Evolutionary conservation across 1,140 invertebrate species (phyloP), one percentile per base, ranked within the genome.

Genomic region (Aphelenchoides fujianensis): DNA sequence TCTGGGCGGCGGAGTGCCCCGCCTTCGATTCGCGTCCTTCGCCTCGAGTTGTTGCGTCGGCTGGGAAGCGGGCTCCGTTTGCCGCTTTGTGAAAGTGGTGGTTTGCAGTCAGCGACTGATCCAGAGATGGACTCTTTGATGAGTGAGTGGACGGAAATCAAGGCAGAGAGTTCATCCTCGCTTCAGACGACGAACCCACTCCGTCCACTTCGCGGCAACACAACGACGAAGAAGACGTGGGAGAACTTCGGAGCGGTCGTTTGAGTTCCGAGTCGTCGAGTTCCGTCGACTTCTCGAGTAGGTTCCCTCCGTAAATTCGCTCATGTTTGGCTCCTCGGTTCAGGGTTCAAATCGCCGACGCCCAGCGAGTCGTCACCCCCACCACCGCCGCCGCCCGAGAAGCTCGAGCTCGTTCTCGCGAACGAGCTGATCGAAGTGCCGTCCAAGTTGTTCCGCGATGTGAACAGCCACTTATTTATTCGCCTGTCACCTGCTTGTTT

Each of bases 341-440:
- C 31, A 66, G 63, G 12, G n/a, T 19, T 2, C 32, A 66, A 66
- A 66, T 1, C 63, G 31, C 63, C 31, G n/a, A 32, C 31, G 16
- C 16, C 31, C 1, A 30, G 36, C n/a, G 32, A 23, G 16, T 37
- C 31, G 23, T 19, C 41, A 12, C 32, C 19, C 2, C 0, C 63
- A n/a, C 63, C 63, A 66, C 31, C 41, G 12, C 32, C 19, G 2
- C 0, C 63, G n/a, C 63, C 63, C 37, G 63, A 66, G 53, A 37
- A 36, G 16, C 31, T n/a, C 9, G 36, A 70, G 27, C 34, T 70
- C 5, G 31, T 35, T 2, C 30, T 70, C 1, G 7, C 27, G 23
- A 48, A 48, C 5, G 69, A 70, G 35, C 28, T 41, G 48, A 48
- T 70, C 1, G 35, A 69, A 23, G 61, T 70, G 19, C 69, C 69